phyloP scores from a whole-genome alignment of 1,140 invertebrate species.

The Drosophila sucinea region DNA sequence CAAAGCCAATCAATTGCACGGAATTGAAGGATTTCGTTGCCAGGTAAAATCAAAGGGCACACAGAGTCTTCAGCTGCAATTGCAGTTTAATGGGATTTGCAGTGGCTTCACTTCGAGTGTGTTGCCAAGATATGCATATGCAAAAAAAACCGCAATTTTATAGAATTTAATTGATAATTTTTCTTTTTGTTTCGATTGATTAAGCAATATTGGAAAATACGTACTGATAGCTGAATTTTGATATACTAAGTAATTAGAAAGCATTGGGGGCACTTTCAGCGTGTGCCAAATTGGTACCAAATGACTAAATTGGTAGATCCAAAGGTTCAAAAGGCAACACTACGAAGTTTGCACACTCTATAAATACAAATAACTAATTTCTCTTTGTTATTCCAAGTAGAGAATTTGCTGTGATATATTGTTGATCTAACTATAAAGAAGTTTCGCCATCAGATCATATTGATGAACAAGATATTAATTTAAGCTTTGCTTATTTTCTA shows the following conservation, averaged over 20 bases:
- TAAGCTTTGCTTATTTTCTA: too few relatives aligned
- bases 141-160: background rate
- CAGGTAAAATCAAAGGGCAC: background rate
- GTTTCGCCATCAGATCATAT: too few relatives aligned
- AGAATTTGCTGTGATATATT: too few relatives aligned
- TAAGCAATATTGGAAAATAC: background rate
- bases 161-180: background rate
- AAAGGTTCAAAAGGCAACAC: background rate
- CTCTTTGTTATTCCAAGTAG: too few relatives aligned
- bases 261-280: background rate
- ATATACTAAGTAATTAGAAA: slow-evolving; percentile 1
- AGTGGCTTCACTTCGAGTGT: background rate
- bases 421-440: too few relatives aligned
- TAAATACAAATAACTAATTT: background rate
- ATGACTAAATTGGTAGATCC: background rate
- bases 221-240: background rate
- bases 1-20: slow-evolving; percentile 66
- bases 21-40: slow-evolving; percentile 36
- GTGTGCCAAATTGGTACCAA: background rate
- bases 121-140: background rate
- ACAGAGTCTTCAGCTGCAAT: slow-evolving; percentile 5
- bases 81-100: background rate
- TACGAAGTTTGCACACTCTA: background rate
- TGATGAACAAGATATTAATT: too few relatives aligned
- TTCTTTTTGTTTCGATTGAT: background rate